Percentiles rank a stretch among this genome's conserved stretches.
Conservation (phyloP, 2,113 vertebrate species). For the Gallinago media region DNA sequence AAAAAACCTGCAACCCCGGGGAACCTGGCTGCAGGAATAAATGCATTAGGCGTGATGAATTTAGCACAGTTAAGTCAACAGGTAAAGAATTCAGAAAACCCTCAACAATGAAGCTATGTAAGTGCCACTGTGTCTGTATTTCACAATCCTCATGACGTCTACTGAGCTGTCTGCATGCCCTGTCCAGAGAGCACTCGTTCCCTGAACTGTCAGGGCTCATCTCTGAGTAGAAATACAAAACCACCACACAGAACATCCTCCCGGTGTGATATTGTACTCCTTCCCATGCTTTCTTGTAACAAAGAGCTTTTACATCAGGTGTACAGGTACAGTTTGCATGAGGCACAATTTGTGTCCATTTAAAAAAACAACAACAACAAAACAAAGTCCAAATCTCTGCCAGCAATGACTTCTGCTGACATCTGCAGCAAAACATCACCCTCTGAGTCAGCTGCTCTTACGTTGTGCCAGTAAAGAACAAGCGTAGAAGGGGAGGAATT, state of each 20-base stretch:
- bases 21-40: constrained; percentile 8
- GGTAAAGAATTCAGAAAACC: constrained; percentile 23
- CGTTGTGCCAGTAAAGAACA: background rate
- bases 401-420: background rate
- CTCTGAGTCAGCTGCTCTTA: background rate
- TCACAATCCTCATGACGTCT: background rate
- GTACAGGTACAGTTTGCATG: background rate
- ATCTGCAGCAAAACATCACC: background rate
- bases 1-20: background rate
- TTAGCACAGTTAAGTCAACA: constrained; percentile 47
- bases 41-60: background rate
- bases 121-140: background rate
- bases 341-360: background rate
- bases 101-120: constrained; percentile 8
- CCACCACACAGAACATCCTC: background rate
- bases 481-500: background rate
- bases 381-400: background rate
- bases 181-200: background rate
- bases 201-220: background rate
- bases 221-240: background rate
- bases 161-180: background rate
- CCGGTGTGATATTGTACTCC: background rate
- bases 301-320: background rate
- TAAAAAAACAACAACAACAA: background rate
- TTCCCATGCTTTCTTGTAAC: background rate